Evolutionary conservation across 2,888 invertebrate species (phyloP).

Genomic region (Melikaiella ostensackeni): DNA sequence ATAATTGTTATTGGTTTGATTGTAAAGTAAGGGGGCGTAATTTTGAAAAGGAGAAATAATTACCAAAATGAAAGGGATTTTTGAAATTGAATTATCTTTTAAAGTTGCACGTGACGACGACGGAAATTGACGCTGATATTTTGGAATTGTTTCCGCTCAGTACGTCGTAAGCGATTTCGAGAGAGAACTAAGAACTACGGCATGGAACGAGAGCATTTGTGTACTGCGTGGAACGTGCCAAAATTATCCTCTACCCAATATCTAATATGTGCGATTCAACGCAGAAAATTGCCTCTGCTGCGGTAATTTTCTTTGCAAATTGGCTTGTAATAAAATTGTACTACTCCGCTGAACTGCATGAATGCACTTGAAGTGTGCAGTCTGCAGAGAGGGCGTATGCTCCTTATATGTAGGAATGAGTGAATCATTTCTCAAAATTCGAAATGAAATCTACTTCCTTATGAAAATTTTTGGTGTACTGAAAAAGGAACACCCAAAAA

Average conservation of each 20-base stretch:
- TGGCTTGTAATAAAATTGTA: conserved; percentile 27
- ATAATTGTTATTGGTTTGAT: too few relatives aligned
- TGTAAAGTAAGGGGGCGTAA: background rate
- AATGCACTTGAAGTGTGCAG: background rate
- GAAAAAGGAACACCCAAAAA: too few relatives aligned
- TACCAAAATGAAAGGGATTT: background rate
- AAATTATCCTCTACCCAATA: conserved; percentile 59
- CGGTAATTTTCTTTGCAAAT: conserved; percentile 30
- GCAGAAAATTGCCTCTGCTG: conserved; percentile 36
- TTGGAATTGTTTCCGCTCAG: conserved; percentile 28
- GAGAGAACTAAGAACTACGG: conserved; percentile 52
- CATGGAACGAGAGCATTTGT: conserved; percentile 51
- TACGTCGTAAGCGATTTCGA: conserved; percentile 52
- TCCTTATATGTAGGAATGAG: background rate
- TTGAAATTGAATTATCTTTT: background rate
- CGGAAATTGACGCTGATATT: conserved; percentile 20
- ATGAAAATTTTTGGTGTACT: too few relatives aligned
- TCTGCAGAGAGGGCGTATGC: background rate
- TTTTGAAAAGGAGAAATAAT: background rate
- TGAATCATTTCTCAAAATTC: too few relatives aligned
- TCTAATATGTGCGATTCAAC: conserved; percentile 43
- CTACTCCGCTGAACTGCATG: background rate
- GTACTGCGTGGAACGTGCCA: conserved; percentile 61
- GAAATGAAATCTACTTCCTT: too few relatives aligned
- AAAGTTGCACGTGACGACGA: background rate